A percentile compares a stretch with the other conserved stretches of the same genome.
These are phyloP conservation scores for Drosophila bocki DNA, from an alignment of 1,140 invertebrate species.

Conservation along the genomic window DNA sequence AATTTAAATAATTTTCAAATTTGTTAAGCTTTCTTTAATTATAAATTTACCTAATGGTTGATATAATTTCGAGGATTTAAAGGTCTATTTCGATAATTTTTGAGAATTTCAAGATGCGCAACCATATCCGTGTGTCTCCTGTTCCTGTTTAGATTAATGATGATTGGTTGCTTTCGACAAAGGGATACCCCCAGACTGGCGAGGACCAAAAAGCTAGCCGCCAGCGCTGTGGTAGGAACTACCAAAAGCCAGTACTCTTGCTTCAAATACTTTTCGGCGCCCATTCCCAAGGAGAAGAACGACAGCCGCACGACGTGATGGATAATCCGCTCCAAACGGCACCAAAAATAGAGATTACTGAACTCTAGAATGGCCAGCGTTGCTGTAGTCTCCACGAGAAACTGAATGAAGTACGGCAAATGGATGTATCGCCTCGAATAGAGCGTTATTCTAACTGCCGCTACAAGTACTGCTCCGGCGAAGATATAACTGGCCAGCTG, in stretches of 20 bases:
- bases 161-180: background rate
- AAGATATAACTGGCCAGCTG: constrained; percentile 21
- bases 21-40: background rate
- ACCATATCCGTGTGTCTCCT: no score
- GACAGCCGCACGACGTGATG: background rate
- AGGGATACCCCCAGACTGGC: background rate
- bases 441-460: background rate
- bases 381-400: constrained; percentile 18
- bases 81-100: no score
- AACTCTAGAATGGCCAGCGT: constrained; percentile 23
- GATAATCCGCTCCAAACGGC: constrained; percentile 13
- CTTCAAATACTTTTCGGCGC: background rate
- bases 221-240: constrained; percentile 6
- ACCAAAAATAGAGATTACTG: constrained; percentile 19
- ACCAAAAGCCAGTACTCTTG: constrained; percentile 8
- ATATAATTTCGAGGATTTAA: background rate
- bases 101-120: no score
- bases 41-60: background rate
- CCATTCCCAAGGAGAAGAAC: constrained; percentile 1
- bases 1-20: background rate
- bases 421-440: constrained; percentile 13
- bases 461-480: background rate
- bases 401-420: constrained; percentile 15
- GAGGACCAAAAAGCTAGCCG: background rate
- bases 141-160: background rate